Conservation (phyloP, 1,140 invertebrate genomes). For the Apis laboriosa region DNA sequence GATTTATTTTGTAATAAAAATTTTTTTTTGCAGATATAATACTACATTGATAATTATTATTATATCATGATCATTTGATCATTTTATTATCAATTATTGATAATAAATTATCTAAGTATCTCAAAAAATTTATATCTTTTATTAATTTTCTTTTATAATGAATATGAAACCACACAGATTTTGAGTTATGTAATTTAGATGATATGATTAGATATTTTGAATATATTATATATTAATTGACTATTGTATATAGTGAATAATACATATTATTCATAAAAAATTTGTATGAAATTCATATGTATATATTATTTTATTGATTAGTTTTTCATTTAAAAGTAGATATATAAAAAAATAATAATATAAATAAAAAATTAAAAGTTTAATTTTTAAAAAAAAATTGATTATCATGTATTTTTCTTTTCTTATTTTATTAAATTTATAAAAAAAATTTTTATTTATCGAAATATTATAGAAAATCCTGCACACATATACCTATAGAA, state of each 20-base stretch:
- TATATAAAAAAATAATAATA: background rate
- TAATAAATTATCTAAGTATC: constrained; percentile 18
- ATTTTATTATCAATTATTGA: background rate
- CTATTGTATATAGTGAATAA: too few species aligned
- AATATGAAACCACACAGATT: constrained; percentile 26
- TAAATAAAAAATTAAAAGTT: background rate
- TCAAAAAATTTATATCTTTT: constrained; percentile 10
- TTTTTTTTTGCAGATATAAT: constrained; percentile 36
- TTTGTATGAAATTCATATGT: constrained; percentile 12
- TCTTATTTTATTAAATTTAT: background rate
- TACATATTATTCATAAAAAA: background rate
- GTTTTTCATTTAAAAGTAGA: background rate
- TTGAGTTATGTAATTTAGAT: constrained; percentile 2
- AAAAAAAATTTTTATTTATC: background rate
- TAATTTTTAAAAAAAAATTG: background rate
- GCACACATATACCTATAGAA: background rate
- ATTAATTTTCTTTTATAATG: background rate
- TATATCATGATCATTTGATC: too few species aligned
- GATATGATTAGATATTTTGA: constrained; percentile 25
- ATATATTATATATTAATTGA: background rate
- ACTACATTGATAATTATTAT: constrained; percentile 17
- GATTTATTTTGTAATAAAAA: constrained; percentile 21
- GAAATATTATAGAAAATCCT: background rate
- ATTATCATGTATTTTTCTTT: background rate
- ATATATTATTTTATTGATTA: constrained; percentile 13